Evolutionary conservation across 2,797 vertebrate species (phyloP).

Genomic region (Pseudochaenichthys georgianus): DNA sequence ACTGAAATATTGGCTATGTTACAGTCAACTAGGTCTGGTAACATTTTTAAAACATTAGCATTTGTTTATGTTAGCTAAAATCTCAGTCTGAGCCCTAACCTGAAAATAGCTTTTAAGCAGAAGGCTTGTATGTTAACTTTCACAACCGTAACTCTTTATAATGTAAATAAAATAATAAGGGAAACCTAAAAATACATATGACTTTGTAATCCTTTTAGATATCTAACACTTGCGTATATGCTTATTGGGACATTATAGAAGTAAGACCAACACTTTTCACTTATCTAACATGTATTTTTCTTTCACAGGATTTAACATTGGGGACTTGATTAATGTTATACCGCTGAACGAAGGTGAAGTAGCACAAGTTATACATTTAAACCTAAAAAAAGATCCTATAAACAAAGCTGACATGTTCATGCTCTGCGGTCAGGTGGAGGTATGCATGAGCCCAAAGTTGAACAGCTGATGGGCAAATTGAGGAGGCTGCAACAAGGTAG

Average conservation of each 20-base stretch:
- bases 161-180: no score
- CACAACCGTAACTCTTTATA: not conserved
- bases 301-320: slow-evolving; percentile 48
- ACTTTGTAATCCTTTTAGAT: no score
- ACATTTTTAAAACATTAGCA: not conserved
- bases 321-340: slow-evolving; percentile 24
- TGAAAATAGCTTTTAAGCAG: not conserved
- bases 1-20: no score
- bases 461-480: slow-evolving; percentile 61
- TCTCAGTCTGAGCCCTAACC: not conserved
- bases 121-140: not conserved
- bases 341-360: slow-evolving; percentile 29
- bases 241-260: not conserved
- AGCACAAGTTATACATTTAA: not conserved
- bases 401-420: not conserved
- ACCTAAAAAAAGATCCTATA: not conserved
- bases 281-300: not conserved
- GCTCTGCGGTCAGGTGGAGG: slow-evolving; percentile 35
- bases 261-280: not conserved
- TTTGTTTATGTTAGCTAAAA: not conserved
- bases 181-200: not conserved
- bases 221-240: not conserved
- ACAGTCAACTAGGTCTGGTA: not conserved
- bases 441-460: slow-evolving; percentile 46
- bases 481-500: slow-evolving; percentile 71